These are phyloP conservation scores for Myrmecobius fasciatus DNA, from an alignment of 2,113 vertebrate genomes.

Conservation along the genomic window DNA sequence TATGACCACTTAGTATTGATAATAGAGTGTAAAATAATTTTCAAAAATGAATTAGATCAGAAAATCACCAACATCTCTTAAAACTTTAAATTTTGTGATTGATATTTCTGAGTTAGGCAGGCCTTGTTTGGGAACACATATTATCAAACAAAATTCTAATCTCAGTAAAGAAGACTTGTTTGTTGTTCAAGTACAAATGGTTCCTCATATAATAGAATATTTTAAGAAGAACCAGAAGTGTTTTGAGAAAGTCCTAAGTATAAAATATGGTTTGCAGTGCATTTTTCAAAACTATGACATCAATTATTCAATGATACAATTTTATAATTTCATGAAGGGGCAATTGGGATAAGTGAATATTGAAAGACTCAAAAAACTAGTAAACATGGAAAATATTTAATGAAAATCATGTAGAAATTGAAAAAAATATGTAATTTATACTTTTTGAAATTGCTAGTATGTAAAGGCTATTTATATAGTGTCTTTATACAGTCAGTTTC, in stretches of 20 bases:
- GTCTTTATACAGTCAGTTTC: conserved; percentile 34
- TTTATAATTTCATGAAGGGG: not conserved
- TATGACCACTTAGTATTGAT: not conserved
- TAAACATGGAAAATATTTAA: not conserved
- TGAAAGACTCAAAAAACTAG: not conserved
- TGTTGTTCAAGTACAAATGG: not conserved
- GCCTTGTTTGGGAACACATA: not conserved
- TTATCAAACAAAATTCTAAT: not conserved
- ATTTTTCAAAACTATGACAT: not conserved
- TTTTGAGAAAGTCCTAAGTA: not conserved
- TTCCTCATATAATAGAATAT: not conserved
- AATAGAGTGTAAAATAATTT: not conserved
- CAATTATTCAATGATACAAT: not conserved
- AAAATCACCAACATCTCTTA: not conserved
- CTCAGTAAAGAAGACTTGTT: not conserved
- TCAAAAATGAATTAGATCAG: not conserved
- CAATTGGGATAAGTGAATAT: not conserved
- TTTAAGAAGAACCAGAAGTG: not conserved
- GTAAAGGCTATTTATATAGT: conserved; percentile 14
- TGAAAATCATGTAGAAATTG: conserved; percentile 63
- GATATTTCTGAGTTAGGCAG: not conserved
- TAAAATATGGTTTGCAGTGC: not conserved
- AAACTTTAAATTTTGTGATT: not conserved
- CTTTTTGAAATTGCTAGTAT: conserved; percentile 26
- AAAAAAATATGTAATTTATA: conserved; percentile 52